phyloP scores from a whole-genome alignment of 2,113 vertebrate species.

The Gavialis gangeticus region DNA sequence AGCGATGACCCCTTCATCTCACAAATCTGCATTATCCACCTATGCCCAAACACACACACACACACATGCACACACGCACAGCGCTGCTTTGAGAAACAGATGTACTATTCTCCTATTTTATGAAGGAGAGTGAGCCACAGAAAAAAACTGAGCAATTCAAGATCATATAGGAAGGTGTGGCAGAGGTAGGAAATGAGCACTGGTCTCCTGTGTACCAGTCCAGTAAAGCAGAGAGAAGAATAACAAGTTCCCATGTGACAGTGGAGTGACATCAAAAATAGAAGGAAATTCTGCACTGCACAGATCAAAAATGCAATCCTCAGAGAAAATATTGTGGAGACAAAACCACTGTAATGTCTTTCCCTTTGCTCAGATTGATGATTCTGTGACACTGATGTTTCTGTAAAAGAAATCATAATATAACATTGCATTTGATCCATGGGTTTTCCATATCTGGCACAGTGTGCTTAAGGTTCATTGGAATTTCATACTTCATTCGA shows the following conservation, averaged over 20 bases:
- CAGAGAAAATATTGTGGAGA: neutral
- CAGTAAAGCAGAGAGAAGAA: neutral
- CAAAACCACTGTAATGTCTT: neutral
- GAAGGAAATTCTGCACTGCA: accelerated
- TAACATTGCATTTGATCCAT: neutral
- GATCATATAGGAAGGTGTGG: neutral
- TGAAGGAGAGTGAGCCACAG: no score
- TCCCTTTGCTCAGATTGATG: neutral
- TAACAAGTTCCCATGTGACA: neutral
- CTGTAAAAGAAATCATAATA: neutral
- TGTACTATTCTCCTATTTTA: neutral
- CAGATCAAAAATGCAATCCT: neutral
- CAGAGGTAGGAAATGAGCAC: neutral
- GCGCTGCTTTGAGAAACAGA: neutral
- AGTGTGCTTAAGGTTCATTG: neutral
- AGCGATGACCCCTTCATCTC: neutral
- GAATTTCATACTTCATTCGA: neutral
- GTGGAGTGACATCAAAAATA: neutral
- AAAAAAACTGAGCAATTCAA: neutral
- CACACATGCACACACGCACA: accelerated
- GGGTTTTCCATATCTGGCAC: accelerated
- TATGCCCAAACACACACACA: neutral
- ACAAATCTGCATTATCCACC: neutral
- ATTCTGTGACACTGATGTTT: accelerated
- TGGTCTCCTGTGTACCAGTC: accelerated